Evolutionary conservation across 1,140 invertebrate species (phyloP).

Genomic region (Drosophila miranda): DNA sequence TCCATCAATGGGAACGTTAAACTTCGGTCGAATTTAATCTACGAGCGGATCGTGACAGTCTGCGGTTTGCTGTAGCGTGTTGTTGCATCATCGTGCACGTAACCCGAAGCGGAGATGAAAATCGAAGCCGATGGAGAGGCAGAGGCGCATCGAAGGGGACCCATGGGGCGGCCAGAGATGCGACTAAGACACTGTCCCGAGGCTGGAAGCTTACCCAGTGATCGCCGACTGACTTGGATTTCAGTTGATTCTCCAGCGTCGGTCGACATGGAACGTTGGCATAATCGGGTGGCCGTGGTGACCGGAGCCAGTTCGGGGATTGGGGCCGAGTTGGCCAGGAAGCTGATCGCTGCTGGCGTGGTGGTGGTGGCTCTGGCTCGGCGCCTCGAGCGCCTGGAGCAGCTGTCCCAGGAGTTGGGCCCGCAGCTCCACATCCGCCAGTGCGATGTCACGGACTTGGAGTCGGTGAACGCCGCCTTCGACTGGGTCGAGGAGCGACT

Average conservation of each 20-base stretch:
- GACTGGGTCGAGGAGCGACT: conserved; percentile 84
- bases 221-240: not conserved
- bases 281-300: conserved; percentile 87
- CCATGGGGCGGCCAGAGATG: too few relatives aligned
- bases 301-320: conserved; percentile 89
- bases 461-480: conserved; percentile 86
- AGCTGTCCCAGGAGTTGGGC: conserved; percentile 33
- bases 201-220: not conserved
- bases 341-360: conserved; percentile 85
- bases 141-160: too few relatives aligned
- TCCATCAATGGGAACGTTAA: not conserved
- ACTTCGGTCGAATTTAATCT: not conserved
- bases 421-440: conserved; percentile 77
- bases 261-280: conserved; percentile 86
- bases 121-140: too few relatives aligned
- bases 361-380: conserved; percentile 88
- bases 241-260: conserved; percentile 27
- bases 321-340: conserved; percentile 84
- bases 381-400: conserved; percentile 84
- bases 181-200: too few relatives aligned
- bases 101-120: not conserved
- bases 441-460: conserved; percentile 87
- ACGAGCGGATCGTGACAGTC: conserved; percentile 5
- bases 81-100: conserved; percentile 6
- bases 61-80: conserved; percentile 2